phyloP scores from a whole-genome alignment of 2,888 invertebrate genomes.

The Oxyteleia sp. region DNA sequence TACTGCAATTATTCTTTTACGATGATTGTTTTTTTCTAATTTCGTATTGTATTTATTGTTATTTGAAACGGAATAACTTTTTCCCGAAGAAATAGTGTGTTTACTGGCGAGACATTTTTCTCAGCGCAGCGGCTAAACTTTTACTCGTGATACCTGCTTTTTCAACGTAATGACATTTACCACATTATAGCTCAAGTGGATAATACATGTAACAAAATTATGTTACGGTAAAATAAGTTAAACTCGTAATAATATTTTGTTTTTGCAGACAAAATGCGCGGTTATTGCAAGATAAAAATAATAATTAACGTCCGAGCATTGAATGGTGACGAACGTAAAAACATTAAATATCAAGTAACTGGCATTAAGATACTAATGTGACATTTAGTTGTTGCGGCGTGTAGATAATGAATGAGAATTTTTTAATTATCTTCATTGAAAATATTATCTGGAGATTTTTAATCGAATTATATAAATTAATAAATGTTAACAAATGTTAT shows the following conservation, averaged over 20 bases:
- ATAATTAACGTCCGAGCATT: constrained; percentile 1
- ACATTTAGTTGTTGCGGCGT: constrained; percentile 21
- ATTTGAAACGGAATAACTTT: constrained; percentile 38
- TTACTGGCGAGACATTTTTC: constrained; percentile 23
- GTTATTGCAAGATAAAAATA: background rate
- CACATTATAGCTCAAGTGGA: background rate
- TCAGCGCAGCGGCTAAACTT: constrained; percentile 39
- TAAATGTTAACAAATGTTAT: no score
- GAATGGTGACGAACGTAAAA: constrained; percentile 21
- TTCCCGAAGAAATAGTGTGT: constrained; percentile 37
- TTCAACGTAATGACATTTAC: constrained; percentile 42
- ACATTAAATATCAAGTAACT: constrained; percentile 38
- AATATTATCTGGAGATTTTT: no score
- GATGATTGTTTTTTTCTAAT: constrained; percentile 21
- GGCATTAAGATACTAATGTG: constrained; percentile 31
- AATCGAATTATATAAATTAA: no score
- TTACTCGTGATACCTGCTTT: constrained; percentile 43
- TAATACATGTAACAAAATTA: constrained; percentile 3
- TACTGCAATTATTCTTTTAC: constrained; percentile 18
- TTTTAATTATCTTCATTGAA: no score
- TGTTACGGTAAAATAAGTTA: constrained; percentile 1
- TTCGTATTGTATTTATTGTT: constrained; percentile 20
- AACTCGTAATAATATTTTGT: background rate
- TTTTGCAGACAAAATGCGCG: background rate
- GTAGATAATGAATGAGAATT: no score